Evolutionary conservation across 92 coral and sea anemone species (phyloP).

Genomic region (Anthopleura xanthogrammica): DNA sequence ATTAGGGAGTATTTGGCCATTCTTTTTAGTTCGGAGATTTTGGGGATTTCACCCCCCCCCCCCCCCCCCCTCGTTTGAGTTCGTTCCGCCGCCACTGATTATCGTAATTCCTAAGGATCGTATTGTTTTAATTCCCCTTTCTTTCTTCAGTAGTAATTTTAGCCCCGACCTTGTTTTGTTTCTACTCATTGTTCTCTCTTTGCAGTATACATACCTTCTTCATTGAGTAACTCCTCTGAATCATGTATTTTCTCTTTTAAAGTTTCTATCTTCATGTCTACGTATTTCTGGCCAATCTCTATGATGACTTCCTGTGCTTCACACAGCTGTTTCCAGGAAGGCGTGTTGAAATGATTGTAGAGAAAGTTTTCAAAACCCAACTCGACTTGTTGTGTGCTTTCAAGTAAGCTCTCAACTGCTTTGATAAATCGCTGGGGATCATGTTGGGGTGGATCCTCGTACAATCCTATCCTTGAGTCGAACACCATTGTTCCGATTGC

Average conservation of each 20-base stretch:
- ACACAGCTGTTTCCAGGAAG: slow-evolving; percentile 38
- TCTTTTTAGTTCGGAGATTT: too few relatives aligned
- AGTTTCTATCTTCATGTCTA: slow-evolving; percentile 55
- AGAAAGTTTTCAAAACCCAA: slow-evolving; percentile 31
- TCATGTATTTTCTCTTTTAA: slow-evolving; percentile 37
- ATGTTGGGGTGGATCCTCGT: slow-evolving; percentile 48
- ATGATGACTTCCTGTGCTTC: slow-evolving; percentile 20
- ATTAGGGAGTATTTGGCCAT: too few relatives aligned
- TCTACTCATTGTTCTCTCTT: too few relatives aligned
- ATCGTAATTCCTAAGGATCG: too few relatives aligned
- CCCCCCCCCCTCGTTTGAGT: too few relatives aligned
- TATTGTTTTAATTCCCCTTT: too few relatives aligned
- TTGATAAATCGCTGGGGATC: slow-evolving; percentile 42
- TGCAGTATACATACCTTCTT: neutral
- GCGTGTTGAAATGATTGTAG: slow-evolving; percentile 36
- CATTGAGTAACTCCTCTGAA: slow-evolving; percentile 30
- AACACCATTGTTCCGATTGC: slow-evolving; percentile 59
- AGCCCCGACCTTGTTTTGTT: too few relatives aligned
- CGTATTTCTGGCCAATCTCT: slow-evolving; percentile 25
- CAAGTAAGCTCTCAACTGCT: slow-evolving; percentile 35
- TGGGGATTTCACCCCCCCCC: too few relatives aligned
- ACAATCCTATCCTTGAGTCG: slow-evolving; percentile 54
- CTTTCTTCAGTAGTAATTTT: neutral
- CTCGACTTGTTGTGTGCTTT: slow-evolving; percentile 18
- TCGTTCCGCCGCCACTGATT: too few relatives aligned